Evolutionary conservation across 2,113 vertebrate genomes (phyloP).

Genomic region (Chloroceryle aenea): DNA sequence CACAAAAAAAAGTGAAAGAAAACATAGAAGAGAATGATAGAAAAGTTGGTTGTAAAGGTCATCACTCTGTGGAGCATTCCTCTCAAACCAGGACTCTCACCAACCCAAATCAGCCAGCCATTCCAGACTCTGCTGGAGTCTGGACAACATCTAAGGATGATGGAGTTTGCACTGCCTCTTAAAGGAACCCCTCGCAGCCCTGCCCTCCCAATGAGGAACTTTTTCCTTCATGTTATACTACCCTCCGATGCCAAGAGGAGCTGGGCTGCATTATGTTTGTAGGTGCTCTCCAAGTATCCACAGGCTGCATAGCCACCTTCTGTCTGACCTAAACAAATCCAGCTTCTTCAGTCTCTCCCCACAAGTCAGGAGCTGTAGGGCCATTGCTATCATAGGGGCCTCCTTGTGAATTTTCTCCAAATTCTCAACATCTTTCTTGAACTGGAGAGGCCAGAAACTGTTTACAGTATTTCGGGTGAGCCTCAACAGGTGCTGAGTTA

Average conservation of each 20-base stretch:
- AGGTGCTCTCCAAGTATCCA: background rate
- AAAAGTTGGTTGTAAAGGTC: background rate
- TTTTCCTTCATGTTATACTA: accelerated
- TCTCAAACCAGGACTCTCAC: background rate
- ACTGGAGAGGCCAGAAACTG: background rate
- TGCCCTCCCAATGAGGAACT: accelerated
- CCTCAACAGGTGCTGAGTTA: background rate
- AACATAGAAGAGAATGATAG: background rate
- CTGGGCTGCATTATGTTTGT: accelerated
- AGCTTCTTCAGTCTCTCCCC: background rate
- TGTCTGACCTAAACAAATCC: background rate
- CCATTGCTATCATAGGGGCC: background rate
- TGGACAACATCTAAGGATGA: background rate
- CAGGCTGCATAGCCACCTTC: background rate
- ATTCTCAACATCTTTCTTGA: background rate
- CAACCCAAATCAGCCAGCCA: background rate
- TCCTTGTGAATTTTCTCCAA: background rate
- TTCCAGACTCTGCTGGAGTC: background rate
- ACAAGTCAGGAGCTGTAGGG: accelerated
- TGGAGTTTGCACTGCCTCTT: background rate
- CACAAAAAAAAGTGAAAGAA: background rate
- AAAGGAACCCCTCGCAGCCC: background rate
- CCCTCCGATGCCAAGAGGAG: background rate
- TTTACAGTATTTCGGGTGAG: background rate
- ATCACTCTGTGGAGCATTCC: background rate